Conservation (phyloP, 1,140 invertebrate species). For the Choristoneura fumiferana region DNA sequence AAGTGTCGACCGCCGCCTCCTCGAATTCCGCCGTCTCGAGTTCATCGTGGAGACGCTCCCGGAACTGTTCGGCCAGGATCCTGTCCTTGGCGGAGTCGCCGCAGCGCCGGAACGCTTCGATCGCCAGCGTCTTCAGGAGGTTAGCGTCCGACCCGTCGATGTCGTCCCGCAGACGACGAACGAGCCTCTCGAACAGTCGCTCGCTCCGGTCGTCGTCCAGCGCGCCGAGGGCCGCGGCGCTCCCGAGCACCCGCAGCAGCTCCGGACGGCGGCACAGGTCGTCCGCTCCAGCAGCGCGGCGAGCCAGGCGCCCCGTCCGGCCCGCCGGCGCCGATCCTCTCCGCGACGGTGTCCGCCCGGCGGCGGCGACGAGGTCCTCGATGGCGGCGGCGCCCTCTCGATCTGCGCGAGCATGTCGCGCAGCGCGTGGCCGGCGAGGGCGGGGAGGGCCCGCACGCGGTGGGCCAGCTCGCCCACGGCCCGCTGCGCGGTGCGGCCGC, state of each 20-base stretch:
- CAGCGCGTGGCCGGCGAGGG: constrained; percentile 51
- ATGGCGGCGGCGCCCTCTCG: constrained; percentile 54
- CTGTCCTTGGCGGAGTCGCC: constrained; percentile 35
- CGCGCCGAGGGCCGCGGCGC: constrained; percentile 33
- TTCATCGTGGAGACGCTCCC: constrained; percentile 42
- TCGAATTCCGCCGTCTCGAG: constrained; percentile 43
- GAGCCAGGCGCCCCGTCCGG: constrained; percentile 48
- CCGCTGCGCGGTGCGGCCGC: constrained; percentile 57
- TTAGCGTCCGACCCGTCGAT: constrained; percentile 35
- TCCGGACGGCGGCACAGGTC: constrained; percentile 42
- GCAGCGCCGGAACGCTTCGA: constrained; percentile 51
- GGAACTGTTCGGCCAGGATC: constrained; percentile 48
- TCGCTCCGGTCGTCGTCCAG: constrained; percentile 45
- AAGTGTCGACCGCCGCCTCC: constrained; percentile 46
- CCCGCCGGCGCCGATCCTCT: constrained; percentile 45
- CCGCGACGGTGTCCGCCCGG: constrained; percentile 41
- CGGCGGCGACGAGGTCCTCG: constrained; percentile 50
- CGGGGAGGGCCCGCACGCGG: constrained; percentile 30
- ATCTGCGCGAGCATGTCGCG: constrained; percentile 60
- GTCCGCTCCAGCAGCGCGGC: constrained; percentile 51
- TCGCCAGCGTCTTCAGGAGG: constrained; percentile 31
- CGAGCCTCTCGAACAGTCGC: constrained; percentile 28
- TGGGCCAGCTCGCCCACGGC: constrained; percentile 54
- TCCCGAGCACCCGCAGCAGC: constrained; percentile 37
- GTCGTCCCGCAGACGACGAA: constrained; percentile 27